Evolutionary conservation across 2,113 vertebrate species (phyloP).

Genomic region (Chelonoidis abingdonii): DNA sequence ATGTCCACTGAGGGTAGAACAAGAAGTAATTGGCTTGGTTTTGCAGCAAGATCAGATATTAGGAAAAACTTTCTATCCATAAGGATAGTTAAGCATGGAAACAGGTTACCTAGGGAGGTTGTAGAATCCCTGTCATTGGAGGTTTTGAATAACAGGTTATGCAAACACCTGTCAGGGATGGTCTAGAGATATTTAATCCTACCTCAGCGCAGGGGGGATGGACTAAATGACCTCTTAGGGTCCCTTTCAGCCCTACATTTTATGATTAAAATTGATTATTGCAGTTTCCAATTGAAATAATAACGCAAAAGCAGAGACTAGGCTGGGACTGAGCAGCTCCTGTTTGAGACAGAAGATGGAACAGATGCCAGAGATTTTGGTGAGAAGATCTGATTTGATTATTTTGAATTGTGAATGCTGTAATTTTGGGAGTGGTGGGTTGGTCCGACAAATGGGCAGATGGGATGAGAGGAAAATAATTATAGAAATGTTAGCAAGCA

Average conservation of each 20-base stretch:
- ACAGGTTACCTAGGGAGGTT: not conserved
- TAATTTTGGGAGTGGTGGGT: not conserved
- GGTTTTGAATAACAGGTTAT: not conserved
- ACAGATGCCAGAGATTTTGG: conserved; percentile 31
- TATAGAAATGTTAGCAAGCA: conserved; percentile 6
- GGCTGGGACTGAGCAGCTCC: conserved; percentile 51
- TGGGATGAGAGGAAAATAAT: conserved; percentile 7
- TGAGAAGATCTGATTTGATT: conserved; percentile 1
- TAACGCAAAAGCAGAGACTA: not conserved
- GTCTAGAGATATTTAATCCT: not conserved
- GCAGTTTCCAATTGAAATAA: fast-evolving
- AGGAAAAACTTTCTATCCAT: not conserved
- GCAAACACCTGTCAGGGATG: not conserved
- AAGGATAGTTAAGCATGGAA: not conserved
- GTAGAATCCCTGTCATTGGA: not conserved
- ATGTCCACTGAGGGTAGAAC: not conserved
- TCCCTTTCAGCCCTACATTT: not conserved
- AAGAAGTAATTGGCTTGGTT: not conserved
- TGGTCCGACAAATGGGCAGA: conserved; percentile 32
- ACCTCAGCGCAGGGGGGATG: not conserved
- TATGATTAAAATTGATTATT: not conserved
- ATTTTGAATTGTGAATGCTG: not conserved
- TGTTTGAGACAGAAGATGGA: not conserved
- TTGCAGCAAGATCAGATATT: not conserved
- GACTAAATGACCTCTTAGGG: not conserved